Evolutionary conservation across 1,140 invertebrate genomes (phyloP), one percentile per base, ranked within the genome.

Genomic region (Centruroides vittatus): DNA sequence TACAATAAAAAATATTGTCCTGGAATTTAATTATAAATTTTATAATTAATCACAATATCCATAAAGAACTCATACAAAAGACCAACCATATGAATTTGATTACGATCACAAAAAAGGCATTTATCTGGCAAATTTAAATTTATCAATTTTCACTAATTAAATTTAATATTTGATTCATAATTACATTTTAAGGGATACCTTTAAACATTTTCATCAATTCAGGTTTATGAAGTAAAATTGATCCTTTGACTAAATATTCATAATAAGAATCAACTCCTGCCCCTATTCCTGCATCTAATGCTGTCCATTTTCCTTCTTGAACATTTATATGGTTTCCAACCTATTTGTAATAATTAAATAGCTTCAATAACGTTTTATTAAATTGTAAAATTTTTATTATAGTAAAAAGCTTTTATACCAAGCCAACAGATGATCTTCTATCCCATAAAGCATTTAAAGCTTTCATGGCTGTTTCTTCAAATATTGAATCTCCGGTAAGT

Each of bases 211-310:
- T 82, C 76, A 96, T 84, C 36, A 99, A 73, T 70, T 93, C 84
- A 3, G 95, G 93, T 63, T 85, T 81, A 63, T 80, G 76, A 62
- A 84, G 78, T 65, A 85, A 73, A 13, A 80, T 71, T 7, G 89
- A 83, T 3, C 91, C 95, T 81, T 99, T 99, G 0, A 95, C 93
- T 58, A 99, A 78, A 75, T 99, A 99, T 76, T 99, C 97, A 78
- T 93, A 98, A 72, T 95, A 98, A 0, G 96, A 99, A 75, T 99
- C 97, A 9, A 99, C 88, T 11, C 95, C 96, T 34, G 91, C 92
- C 3, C 90, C 73, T 64, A 85, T 88, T 7, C 93, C 94, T 53
- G 93, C 85, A 77, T 99, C 97, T 46, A 91, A 83, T 4, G 94
- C 96, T 11, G 93, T 97, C 96, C 96, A 99, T 57, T 89, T 82